phyloP scores from a whole-genome alignment of 2,888 invertebrate species.

The Trissolcus brochymenae region DNA sequence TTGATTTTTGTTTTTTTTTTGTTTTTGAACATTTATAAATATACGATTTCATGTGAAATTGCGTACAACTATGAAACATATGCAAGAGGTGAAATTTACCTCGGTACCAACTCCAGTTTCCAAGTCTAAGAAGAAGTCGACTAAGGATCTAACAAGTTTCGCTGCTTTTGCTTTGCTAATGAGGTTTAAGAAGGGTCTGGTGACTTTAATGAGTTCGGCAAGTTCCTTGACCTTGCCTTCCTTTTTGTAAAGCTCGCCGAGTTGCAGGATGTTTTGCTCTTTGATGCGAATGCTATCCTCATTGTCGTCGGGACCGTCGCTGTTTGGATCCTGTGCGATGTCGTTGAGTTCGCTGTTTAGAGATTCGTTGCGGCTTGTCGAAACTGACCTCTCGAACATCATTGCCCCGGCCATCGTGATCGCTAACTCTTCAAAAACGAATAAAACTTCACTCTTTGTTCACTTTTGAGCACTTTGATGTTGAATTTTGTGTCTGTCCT shows the following conservation, averaged over 20 bases:
- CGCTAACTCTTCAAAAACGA: constrained; percentile 10
- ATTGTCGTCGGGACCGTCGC: constrained; percentile 87
- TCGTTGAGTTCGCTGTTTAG: constrained; percentile 82
- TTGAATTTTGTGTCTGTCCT: constrained; percentile 4
- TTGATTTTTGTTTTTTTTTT: not conserved
- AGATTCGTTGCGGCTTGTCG: constrained; percentile 86
- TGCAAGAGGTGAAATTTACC: constrained; percentile 71
- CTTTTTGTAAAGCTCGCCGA: constrained; percentile 94
- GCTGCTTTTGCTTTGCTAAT: constrained; percentile 99
- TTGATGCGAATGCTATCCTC: constrained; percentile 94
- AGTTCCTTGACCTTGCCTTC: constrained; percentile 95
- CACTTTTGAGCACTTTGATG: constrained; percentile 2
- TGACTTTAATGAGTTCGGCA: constrained; percentile 94
- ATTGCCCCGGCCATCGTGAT: constrained; percentile 89
- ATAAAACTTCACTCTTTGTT: not conserved
- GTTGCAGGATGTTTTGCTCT: constrained; percentile 94
- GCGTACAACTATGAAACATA: not conserved
- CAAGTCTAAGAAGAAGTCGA: constrained; percentile 97
- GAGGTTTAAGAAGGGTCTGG: constrained; percentile 94
- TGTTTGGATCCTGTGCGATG: constrained; percentile 86
- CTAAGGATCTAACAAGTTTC: constrained; percentile 96
- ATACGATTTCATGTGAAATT: not conserved
- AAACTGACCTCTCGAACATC: constrained; percentile 89
- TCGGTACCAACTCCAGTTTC: constrained; percentile 97
- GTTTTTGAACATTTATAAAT: not conserved